These are phyloP conservation scores for Electrona antarctica DNA, from an alignment of 2,113 vertebrate species.

Conservation along the genomic window DNA sequence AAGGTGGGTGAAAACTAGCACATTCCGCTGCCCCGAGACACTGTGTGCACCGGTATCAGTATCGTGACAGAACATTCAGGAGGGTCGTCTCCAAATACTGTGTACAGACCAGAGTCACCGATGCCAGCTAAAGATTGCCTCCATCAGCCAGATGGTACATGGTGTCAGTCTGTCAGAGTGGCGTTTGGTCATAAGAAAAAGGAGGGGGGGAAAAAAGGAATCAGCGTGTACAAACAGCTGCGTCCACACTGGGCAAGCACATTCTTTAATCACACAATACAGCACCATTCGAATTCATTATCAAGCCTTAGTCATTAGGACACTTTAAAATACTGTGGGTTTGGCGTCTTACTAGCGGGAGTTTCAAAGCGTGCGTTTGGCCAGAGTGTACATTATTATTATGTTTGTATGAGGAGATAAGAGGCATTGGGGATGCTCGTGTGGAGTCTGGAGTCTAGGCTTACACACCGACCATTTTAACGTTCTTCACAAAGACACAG, in stretches of 20 bases:
- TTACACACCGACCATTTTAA: slow-evolving; percentile 41
- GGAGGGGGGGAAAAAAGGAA: slow-evolving; percentile 18
- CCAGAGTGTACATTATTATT: slow-evolving; percentile 21
- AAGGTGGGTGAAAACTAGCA: slow-evolving; percentile 63
- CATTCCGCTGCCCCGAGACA: slow-evolving; percentile 68
- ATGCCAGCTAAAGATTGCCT: slow-evolving; percentile 31
- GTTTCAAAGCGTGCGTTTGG: slow-evolving; percentile 47
- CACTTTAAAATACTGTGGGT: slow-evolving; percentile 36
- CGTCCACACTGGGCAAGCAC: slow-evolving; percentile 51
- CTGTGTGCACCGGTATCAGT: slow-evolving; percentile 55
- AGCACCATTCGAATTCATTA: slow-evolving; percentile 57
- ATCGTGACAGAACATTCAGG: slow-evolving; percentile 66
- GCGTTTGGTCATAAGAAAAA: not conserved
- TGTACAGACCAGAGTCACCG: slow-evolving; percentile 44
- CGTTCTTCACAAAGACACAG: slow-evolving; percentile 73
- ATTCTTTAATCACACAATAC: slow-evolving; percentile 61
- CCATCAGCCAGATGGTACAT: slow-evolving; percentile 15
- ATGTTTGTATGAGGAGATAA: slow-evolving; percentile 54
- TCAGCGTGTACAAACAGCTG: slow-evolving; percentile 60
- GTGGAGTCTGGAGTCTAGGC: slow-evolving; percentile 43
- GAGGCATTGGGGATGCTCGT: slow-evolving; percentile 14
- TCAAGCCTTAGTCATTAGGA: slow-evolving; percentile 44
- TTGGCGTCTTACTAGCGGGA: slow-evolving; percentile 31
- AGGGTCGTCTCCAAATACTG: slow-evolving; percentile 47
- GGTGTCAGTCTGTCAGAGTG: not conserved